Percentiles rank a stretch among this genome's conserved stretches.
Evolutionary conservation across 2,113 vertebrate species (phyloP).

Genomic region (Antechinus flavipes): DNA sequence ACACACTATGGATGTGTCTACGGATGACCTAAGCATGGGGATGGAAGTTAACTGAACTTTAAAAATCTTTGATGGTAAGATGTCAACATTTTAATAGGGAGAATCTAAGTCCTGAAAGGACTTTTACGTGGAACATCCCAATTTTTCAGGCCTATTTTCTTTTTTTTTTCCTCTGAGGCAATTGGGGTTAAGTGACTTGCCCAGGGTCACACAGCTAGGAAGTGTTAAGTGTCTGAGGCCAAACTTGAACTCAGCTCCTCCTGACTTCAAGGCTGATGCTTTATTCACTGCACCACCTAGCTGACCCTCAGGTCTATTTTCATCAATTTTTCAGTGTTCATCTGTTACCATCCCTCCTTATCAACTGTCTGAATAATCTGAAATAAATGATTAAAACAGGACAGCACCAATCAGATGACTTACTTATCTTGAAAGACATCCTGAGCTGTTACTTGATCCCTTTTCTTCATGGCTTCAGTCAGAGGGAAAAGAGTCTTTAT

Average conservation of each 20-base stretch:
- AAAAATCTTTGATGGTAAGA: background rate
- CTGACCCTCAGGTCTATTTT: background rate
- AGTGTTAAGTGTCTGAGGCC: too few species aligned
- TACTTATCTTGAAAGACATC: constrained; percentile 94
- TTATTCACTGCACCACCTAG: too few species aligned
- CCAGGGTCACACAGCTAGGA: too few species aligned
- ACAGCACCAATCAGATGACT: constrained; percentile 40
- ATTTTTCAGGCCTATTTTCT: background rate
- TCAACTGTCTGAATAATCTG: background rate
- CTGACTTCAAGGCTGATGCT: too few species aligned
- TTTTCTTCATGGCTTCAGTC: constrained; percentile 91
- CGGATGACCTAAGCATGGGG: background rate
- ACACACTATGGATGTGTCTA: too few species aligned
- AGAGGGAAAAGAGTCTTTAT: constrained; percentile 92
- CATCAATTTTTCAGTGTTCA: background rate
- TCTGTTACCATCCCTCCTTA: background rate
- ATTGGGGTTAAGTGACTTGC: too few species aligned
- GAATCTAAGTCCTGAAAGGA: constrained; percentile 19
- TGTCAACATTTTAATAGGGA: background rate
- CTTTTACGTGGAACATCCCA: background rate
- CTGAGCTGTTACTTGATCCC: constrained; percentile 91
- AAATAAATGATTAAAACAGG: background rate
- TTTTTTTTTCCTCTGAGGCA: too few species aligned
- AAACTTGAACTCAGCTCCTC: too few species aligned
- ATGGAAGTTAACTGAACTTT: background rate